A percentile compares a stretch with the other conserved stretches of the same genome.
These are phyloP conservation scores for Halcyon senegalensis DNA, from an alignment of 2,113 vertebrate species.

Conservation along the genomic window DNA sequence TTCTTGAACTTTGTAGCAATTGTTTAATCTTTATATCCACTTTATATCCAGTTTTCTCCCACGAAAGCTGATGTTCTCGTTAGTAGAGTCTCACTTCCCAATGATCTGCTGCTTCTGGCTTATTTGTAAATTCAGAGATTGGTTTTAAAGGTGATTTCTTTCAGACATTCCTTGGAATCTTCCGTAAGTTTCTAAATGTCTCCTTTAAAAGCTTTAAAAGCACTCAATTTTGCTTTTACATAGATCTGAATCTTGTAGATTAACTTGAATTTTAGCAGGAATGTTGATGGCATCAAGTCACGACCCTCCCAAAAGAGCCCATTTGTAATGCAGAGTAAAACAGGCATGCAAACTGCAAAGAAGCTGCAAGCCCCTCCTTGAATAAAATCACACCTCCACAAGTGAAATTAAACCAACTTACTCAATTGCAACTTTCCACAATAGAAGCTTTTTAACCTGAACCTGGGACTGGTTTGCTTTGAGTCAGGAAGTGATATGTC, in stretches of 20 bases:
- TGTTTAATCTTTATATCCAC: conserved; percentile 28
- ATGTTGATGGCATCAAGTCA: not conserved
- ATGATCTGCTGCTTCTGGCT: not conserved
- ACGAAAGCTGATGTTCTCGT: not conserved
- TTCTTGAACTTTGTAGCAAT: not conserved
- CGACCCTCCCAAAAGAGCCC: not conserved
- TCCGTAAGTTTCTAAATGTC: conserved; percentile 25
- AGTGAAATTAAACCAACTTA: not conserved
- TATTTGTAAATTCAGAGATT: conserved; percentile 14
- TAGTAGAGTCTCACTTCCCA: conserved; percentile 18
- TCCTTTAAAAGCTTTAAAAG: not conserved
- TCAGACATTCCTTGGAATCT: conserved; percentile 10
- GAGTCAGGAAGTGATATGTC: not conserved
- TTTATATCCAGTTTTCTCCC: conserved; percentile 28
- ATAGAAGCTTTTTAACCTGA: not conserved
- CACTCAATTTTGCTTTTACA: not conserved
- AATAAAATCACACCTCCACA: not conserved
- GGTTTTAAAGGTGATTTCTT: not conserved
- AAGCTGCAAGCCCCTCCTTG: not conserved
- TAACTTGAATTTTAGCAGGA: not conserved
- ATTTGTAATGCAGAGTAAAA: not conserved
- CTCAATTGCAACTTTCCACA: not conserved
- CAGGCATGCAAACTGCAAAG: not conserved
- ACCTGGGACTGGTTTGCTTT: not conserved
- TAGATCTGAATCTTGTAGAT: not conserved